A percentile compares a stretch with the other conserved stretches of the same genome.
These are phyloP conservation scores for Peromyscus californicus DNA, from an alignment of 2,113 vertebrate species.

Conservation along the genomic window DNA sequence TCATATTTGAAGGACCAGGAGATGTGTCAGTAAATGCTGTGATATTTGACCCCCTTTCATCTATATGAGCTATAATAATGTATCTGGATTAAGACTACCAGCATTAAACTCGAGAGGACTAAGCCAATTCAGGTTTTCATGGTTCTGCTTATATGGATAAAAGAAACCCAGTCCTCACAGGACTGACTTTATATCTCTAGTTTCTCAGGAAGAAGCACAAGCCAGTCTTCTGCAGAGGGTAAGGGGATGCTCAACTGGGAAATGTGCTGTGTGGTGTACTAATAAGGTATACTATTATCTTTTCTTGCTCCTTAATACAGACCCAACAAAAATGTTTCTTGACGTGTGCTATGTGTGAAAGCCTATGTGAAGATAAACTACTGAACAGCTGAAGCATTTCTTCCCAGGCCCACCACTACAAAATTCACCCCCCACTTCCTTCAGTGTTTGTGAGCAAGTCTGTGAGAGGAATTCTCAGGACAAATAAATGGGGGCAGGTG, in stretches of 20 bases:
- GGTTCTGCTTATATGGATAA: background rate
- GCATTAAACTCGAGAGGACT: conserved; percentile 45
- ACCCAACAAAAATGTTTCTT: background rate
- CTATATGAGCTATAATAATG: background rate
- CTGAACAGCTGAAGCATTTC: conserved; percentile 45
- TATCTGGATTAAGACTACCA: background rate
- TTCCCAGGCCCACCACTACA: background rate
- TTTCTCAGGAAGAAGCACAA: conserved; percentile 45
- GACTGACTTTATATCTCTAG: conserved; percentile 18
- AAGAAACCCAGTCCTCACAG: background rate
- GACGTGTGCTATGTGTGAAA: background rate
- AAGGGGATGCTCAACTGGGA: background rate
- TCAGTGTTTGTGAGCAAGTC: conserved; percentile 62
- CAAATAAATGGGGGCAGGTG: conserved; percentile 77
- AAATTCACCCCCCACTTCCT: conserved; percentile 65
- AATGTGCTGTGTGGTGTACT: background rate
- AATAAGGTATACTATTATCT: background rate
- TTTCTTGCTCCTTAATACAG: background rate
- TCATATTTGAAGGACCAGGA: background rate
- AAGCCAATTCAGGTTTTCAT: background rate
- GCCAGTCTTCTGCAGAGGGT: background rate
- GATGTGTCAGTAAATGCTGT: background rate
- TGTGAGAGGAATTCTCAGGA: conserved; percentile 75
- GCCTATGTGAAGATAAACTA: background rate
- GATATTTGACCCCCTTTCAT: conserved; percentile 12